A percentile compares a stretch with the other conserved stretches of the same genome.
phyloP scores from a whole-genome alignment of 2,888 invertebrate genomes.

The Cephonodes hylas region DNA sequence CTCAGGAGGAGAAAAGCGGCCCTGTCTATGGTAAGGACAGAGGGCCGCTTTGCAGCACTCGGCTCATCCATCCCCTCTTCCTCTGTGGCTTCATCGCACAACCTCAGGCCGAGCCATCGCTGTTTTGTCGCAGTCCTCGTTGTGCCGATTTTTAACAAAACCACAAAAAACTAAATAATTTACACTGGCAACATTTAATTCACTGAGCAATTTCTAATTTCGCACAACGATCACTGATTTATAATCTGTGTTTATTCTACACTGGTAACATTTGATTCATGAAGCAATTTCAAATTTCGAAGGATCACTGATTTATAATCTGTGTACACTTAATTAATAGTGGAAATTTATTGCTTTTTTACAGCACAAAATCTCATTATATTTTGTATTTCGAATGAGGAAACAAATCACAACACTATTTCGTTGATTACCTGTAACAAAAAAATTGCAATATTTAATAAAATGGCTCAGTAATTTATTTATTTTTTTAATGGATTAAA shows the following conservation, averaged over 20 bases:
- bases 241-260: too few relatives aligned
- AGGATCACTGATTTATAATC: not conserved
- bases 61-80: constrained; percentile 75
- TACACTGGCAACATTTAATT: too few relatives aligned
- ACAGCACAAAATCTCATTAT: not conserved
- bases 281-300: not conserved
- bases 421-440: constrained; percentile 1
- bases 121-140: constrained; percentile 71
- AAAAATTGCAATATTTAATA: not conserved
- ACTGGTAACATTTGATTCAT: not conserved
- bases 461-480: not conserved
- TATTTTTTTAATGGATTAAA: too few relatives aligned
- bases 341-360: too few relatives aligned
- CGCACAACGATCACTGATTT: not conserved
- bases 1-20: constrained; percentile 93
- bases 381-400: not conserved
- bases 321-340: not conserved
- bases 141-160: constrained; percentile 32
- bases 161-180: not conserved
- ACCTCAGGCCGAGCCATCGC: constrained; percentile 79
- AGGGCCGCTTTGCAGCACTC: constrained; percentile 79
- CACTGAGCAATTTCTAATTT: too few relatives aligned
- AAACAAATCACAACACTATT: not conserved
- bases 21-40: constrained; percentile 91
- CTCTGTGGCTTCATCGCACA: constrained; percentile 74